Evolutionary conservation across 1,140 invertebrate genomes (phyloP), one percentile per base, ranked within the genome.

Genomic region (Nasonia longicornis): DNA sequence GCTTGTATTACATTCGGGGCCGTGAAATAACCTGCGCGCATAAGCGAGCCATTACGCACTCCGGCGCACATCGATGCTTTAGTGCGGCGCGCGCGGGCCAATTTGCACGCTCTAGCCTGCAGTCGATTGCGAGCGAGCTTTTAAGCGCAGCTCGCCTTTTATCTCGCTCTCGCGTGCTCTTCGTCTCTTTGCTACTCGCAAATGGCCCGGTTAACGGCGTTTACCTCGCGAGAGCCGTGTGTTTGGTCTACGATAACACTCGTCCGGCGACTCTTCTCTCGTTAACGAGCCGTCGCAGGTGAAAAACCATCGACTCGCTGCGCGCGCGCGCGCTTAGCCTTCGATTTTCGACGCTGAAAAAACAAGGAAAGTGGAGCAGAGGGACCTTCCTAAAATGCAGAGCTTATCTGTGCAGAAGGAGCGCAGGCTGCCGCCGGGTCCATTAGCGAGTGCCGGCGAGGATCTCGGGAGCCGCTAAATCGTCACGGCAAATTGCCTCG

Each of bases 401-500:
- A 79, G 45, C 31, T 58, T 79, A 71, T 79, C 70, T 76, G 26
- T 8, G 26, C 38, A 22, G 52, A 38, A 52, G 16, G 20, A 20
- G 74, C n/a, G 26, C 26, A 14, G 22, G 77, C 38, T 38, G 69
- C 63, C 75, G 76, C 80, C 29, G 22, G 82, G 48, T 84, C 86
- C 85, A 86, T 86, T 86, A 86, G 84, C 85, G 84, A 82, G 84
- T 84, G 84, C 81, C 85, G 83, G 78, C 82, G 81, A 71, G 83
- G 79, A 85, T 84, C 85, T 78, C 83, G 76, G 84, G 77, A 86
- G 84, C 79, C 73, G 84, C 85, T 85, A 85, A 85, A 85, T 85
- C 84, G 84, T 79, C 84, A 83, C 84, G 83, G 84, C 81, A 84
- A 86, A 86, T 87, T 84, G 84, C 84, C 85, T 87, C 86, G 84